Conservation (phyloP, 2,113 vertebrate genomes). For the Steatornis caripensis region DNA sequence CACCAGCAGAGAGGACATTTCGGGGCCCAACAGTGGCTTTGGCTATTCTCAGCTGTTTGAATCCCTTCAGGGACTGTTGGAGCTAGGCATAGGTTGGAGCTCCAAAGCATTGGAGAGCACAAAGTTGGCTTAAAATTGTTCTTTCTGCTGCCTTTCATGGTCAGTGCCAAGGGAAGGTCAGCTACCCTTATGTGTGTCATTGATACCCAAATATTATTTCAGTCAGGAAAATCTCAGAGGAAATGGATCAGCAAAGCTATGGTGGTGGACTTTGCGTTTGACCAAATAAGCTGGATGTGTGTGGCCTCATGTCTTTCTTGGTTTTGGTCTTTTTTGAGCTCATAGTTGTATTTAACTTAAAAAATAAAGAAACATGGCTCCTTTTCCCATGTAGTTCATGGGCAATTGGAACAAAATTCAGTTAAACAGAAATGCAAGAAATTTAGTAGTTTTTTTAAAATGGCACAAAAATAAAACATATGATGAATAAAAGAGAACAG, state of each 20-base stretch:
- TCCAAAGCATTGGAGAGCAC: not conserved
- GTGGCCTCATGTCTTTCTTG: not conserved
- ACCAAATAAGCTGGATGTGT: not conserved
- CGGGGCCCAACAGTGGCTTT: not conserved
- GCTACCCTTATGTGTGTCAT: not conserved
- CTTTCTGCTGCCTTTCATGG: not conserved
- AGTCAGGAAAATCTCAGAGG: not conserved
- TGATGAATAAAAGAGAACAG: not conserved
- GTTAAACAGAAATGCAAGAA: not conserved
- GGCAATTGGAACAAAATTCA: not conserved
- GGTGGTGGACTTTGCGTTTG: not conserved
- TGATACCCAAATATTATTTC: conserved; percentile 29
- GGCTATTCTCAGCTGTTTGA: not conserved
- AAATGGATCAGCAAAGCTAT: not conserved
- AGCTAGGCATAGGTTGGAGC: not conserved
- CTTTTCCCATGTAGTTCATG: not conserved
- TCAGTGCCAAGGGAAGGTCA: not conserved
- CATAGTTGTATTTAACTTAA: not conserved
- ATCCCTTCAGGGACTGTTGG: not conserved
- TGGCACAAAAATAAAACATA: not conserved
- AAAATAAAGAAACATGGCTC: not conserved
- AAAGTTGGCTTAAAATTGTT: not conserved
- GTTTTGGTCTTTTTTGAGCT: not conserved
- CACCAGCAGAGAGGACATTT: not conserved
- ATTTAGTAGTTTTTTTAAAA: not conserved